Percentiles rank a stretch among this genome's conserved stretches.
Conservation (phyloP, 2,888 invertebrate species). For the Argyresthia albistria region DNA sequence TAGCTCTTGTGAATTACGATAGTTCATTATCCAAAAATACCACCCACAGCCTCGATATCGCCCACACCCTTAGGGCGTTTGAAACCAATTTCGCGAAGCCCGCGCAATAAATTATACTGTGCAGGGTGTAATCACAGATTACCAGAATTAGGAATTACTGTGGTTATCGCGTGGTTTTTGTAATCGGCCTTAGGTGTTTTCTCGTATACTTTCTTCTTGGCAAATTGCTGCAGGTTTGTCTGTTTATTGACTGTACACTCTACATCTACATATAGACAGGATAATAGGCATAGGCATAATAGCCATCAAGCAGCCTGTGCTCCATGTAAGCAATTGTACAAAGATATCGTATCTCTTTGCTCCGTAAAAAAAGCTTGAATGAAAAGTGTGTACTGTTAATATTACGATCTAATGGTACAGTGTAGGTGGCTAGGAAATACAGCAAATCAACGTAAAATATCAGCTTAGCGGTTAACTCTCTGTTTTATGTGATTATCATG, state of each 20-base stretch:
- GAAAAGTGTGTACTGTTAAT: background rate
- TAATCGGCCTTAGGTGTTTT: constrained; percentile 19
- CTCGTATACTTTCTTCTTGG: constrained; percentile 16
- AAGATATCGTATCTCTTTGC: too few species aligned
- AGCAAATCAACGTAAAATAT: background rate
- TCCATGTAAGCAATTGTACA: too few species aligned
- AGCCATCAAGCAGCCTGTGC: too few species aligned
- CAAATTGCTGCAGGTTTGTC: constrained; percentile 7
- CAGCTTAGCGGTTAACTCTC: background rate
- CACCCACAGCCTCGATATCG: background rate
- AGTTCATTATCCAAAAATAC: background rate
- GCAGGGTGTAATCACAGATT: constrained; percentile 7
- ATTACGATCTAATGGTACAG: background rate
- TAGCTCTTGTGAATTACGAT: background rate
- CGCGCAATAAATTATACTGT: constrained; percentile 6
- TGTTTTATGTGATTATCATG: background rate
- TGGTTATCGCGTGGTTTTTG: constrained; percentile 23
- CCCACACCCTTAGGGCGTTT: constrained; percentile 5
- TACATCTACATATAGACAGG: too few species aligned
- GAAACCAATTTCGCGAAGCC: constrained; percentile 5
- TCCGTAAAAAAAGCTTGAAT: too few species aligned
- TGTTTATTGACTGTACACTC: too few species aligned
- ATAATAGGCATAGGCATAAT: too few species aligned
- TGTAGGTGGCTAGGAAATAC: too few species aligned
- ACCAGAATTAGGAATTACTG: constrained; percentile 18